Evolutionary conservation across 2,888 invertebrate genomes (phyloP), one percentile per base, ranked within the genome.

Genomic region (Phytoseiulus persimilis): DNA sequence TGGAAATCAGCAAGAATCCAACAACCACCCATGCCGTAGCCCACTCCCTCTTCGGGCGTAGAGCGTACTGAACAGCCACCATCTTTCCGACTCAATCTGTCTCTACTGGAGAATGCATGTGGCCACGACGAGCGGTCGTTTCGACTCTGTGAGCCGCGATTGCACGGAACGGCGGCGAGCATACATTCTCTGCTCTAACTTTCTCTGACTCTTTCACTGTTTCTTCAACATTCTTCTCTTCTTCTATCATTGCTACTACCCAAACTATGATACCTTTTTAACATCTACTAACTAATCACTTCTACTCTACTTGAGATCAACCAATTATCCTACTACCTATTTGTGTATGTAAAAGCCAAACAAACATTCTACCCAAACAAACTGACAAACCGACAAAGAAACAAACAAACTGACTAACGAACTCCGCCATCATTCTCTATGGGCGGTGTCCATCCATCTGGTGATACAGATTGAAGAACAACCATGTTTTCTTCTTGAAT

Each of bases 181-280:
- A 65, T 28, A 65, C 65, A 65, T 65, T 65, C 65, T 65, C 65
- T 65, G 18, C 65, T 65, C 65, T 65, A 32, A 87, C 87, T 87
- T 39, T 87, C 87, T 87, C 87, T 87, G 32, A 87, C 87, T 87
- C 87, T 87, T 9, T 87, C 33, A 87, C 87, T 87, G 87, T 87
- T 87, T 87, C 87, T 87, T 87, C 87, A 33, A 87, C 87, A 87
- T 87, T 87, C 65, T 65, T 65, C 65, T 65, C 65, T 65, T 87
- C 87, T 87, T 45, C 45, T 87, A 33, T 33, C 32, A 87, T 33
- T 39, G 87, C 45, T 87, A 87, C 87, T 31, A 87, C 87, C 45
- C 45, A n/a, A 32, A 33, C 84, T 84, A 84, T 84, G 32, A 39
- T 39, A 87, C 87, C 45, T 87, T 83, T 83, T 33, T 28, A 83